Evolutionary conservation across 2,113 vertebrate genomes (phyloP).

Genomic region (Grammomys surdaster): DNA sequence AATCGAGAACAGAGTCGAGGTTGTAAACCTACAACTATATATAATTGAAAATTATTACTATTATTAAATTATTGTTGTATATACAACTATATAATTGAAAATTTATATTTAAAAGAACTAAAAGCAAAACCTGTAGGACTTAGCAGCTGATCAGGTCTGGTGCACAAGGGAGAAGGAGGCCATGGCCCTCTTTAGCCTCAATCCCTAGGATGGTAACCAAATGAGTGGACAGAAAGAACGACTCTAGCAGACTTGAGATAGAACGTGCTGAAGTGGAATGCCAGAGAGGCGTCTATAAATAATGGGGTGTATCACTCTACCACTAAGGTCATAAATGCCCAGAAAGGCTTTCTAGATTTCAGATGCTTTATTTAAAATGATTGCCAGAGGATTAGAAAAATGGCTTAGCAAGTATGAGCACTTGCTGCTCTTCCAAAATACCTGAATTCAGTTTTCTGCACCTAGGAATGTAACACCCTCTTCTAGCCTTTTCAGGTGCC

Average conservation of each 20-base stretch:
- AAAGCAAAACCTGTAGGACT: background rate
- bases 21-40: background rate
- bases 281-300: background rate
- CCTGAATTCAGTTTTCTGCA: background rate
- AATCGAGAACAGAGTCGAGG: background rate
- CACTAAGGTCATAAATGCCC: background rate
- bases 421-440: background rate
- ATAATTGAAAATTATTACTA: background rate
- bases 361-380: conserved; percentile 21
- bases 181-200: background rate
- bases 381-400: background rate
- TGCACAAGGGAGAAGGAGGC: background rate
- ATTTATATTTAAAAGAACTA: background rate
- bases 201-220: background rate
- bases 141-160: background rate
- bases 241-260: background rate
- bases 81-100: background rate
- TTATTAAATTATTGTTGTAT: too few relatives aligned
- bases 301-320: background rate
- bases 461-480: background rate
- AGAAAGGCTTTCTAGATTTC: background rate
- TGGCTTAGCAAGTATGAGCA: too few relatives aligned
- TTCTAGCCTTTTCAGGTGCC: background rate
- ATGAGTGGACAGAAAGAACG: background rate
- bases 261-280: background rate